Percentiles rank a stretch among this genome's conserved stretches.
Conservation (phyloP, 2,797 vertebrate genomes). For the Tragelaphus eurycerus region DNA sequence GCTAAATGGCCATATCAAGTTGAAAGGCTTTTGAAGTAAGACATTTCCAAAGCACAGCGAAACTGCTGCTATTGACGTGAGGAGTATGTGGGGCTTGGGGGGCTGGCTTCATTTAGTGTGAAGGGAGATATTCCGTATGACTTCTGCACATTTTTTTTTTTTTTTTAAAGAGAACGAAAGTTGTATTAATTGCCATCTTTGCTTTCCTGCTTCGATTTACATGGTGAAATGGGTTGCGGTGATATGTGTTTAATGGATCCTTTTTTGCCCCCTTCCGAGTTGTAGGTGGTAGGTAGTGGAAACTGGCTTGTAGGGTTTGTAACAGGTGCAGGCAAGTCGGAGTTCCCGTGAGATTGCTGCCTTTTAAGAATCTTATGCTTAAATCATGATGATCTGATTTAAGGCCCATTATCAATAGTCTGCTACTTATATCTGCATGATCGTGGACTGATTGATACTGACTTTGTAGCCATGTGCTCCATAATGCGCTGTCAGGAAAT, state of each 20-base stretch:
- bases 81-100: not conserved
- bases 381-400: slow-evolving; percentile 84
- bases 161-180: slow-evolving; percentile 36
- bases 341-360: slow-evolving; percentile 73
- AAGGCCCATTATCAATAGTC: slow-evolving; percentile 85
- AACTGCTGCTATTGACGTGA: slow-evolving; percentile 69
- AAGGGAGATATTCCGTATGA: slow-evolving; percentile 56
- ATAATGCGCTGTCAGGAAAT: slow-evolving; percentile 87
- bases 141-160: slow-evolving; percentile 44
- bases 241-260: slow-evolving; percentile 36
- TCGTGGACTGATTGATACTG: slow-evolving; percentile 85
- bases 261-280: not conserved
- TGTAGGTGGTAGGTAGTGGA: slow-evolving; percentile 53
- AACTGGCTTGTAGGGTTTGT: slow-evolving; percentile 56
- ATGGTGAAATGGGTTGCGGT: not conserved
- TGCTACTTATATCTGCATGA: slow-evolving; percentile 86
- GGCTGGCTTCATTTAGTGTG: slow-evolving; percentile 52
- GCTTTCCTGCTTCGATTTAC: slow-evolving; percentile 37
- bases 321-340: slow-evolving; percentile 72
- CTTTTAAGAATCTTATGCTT: slow-evolving; percentile 83
- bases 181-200: slow-evolving; percentile 57
- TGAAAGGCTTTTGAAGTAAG: slow-evolving; percentile 83
- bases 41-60: slow-evolving; percentile 78
- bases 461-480: slow-evolving; percentile 84
- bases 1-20: slow-evolving; percentile 81